Percentiles rank a stretch among this genome's conserved stretches.
These are phyloP conservation scores for Melanotaenia trifasciata DNA, from an alignment of 2,797 vertebrate genomes.

Conservation along the genomic window DNA sequence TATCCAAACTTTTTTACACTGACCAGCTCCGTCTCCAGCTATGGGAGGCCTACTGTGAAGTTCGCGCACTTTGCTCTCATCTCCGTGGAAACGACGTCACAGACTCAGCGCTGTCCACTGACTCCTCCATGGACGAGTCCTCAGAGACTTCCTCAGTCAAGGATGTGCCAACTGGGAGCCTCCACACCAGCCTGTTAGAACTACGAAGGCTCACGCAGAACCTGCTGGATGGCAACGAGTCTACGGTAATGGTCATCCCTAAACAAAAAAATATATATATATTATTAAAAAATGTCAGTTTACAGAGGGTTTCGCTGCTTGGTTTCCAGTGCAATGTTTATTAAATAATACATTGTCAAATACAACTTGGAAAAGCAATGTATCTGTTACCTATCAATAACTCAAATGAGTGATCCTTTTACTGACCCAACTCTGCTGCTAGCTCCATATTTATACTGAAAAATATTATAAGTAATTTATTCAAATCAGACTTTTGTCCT, in stretches of 20 bases:
- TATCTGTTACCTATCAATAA: neutral
- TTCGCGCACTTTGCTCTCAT: slow-evolving; percentile 93
- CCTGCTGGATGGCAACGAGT: slow-evolving; percentile 92
- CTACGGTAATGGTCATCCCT: slow-evolving; percentile 82
- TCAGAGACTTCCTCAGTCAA: slow-evolving; percentile 96
- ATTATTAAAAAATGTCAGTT: too few relatives aligned
- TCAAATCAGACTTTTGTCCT: neutral
- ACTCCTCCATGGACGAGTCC: slow-evolving; percentile 98
- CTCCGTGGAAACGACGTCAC: slow-evolving; percentile 94
- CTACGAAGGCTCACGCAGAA: slow-evolving; percentile 95
- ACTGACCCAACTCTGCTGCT: neutral
- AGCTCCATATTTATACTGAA: neutral
- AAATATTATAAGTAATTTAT: neutral
- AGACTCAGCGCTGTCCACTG: slow-evolving; percentile 93
- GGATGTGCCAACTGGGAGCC: slow-evolving; percentile 92
- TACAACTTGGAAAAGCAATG: too few relatives aligned
- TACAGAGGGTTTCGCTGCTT: too few relatives aligned
- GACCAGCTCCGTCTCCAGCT: slow-evolving; percentile 92
- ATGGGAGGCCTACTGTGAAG: slow-evolving; percentile 96
- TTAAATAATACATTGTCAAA: too few relatives aligned
- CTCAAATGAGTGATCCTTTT: neutral
- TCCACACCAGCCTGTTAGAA: slow-evolving; percentile 91
- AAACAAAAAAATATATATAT: neutral
- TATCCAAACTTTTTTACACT: neutral
- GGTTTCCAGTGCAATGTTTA: too few relatives aligned